Conservation (phyloP, 2,797 vertebrate genomes). For the Loriculus beryllinus region DNA sequence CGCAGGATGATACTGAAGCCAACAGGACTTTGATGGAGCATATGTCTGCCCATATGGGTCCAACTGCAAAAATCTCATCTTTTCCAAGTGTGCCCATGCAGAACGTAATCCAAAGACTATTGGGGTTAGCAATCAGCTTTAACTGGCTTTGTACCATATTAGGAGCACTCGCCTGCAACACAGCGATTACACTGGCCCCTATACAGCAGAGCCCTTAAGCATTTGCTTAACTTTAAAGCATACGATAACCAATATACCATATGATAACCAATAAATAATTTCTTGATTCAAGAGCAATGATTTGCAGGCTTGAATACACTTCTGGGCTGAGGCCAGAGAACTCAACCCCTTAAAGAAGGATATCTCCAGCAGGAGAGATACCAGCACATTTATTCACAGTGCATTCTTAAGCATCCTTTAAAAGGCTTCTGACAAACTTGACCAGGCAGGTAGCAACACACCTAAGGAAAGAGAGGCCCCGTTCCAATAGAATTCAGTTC, state of each 20-base stretch:
- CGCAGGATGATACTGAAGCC: not conserved
- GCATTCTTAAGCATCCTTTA: not conserved
- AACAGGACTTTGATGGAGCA: conserved; percentile 5
- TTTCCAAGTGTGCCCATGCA: not conserved
- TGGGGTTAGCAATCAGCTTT: not conserved
- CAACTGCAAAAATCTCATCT: not conserved
- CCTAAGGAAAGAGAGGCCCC: not conserved
- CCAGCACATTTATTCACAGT: not conserved
- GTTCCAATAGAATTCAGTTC: not conserved
- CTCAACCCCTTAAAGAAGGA: not conserved
- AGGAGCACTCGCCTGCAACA: not conserved
- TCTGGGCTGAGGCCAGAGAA: not conserved
- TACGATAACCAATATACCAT: not conserved
- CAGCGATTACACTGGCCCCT: not conserved
- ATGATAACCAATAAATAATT: not conserved
- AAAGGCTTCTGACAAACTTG: not conserved
- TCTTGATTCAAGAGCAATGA: not conserved
- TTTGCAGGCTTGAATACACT: not conserved
- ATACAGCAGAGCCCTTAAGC: not conserved
- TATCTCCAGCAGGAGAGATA: not conserved
- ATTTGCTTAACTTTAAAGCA: not conserved
- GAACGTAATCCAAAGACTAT: not conserved
- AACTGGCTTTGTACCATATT: not conserved
- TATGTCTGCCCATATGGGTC: conserved; percentile 41
- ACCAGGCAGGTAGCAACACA: not conserved